Percentiles rank a stretch among this genome's conserved stretches.
phyloP scores from a whole-genome alignment of 2,113 vertebrate genomes.

The Microtus pennsylvanicus region DNA sequence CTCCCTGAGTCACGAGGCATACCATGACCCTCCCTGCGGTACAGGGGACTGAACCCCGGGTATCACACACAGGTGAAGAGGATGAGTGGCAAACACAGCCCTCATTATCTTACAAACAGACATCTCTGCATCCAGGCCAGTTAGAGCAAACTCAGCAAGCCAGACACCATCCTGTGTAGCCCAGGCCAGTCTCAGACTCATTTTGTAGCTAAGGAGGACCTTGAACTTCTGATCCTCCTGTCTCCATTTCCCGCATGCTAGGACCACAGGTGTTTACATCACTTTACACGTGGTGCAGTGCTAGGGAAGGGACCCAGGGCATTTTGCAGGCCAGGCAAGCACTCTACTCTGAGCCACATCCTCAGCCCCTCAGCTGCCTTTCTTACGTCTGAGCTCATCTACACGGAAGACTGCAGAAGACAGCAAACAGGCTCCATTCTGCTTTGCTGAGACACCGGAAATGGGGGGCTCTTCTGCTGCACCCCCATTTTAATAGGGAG shows the following conservation, averaged over 20 bases:
- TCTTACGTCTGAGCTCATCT: not conserved
- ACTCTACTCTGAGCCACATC: not conserved
- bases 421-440: not conserved
- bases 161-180: not conserved
- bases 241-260: not conserved
- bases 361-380: not conserved
- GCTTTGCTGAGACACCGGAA: not conserved
- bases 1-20: fast-evolving
- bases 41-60: too few species aligned
- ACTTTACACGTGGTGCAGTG: not conserved
- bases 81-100: not conserved
- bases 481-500: fast-evolving
- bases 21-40: too few species aligned
- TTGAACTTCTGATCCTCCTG: not conserved
- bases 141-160: not conserved
- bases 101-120: not conserved
- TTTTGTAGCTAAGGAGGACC: not conserved
- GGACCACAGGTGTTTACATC: not conserved
- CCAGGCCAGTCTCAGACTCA: not conserved
- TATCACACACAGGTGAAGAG: not conserved
- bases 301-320: not conserved
- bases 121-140: not conserved
- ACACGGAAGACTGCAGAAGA: not conserved
- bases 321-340: not conserved
- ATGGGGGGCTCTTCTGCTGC: fast-evolving